Base-by-base conservation (phyloP, 2,888 invertebrate genomes). In the Horisme vitalbata region DNA sequence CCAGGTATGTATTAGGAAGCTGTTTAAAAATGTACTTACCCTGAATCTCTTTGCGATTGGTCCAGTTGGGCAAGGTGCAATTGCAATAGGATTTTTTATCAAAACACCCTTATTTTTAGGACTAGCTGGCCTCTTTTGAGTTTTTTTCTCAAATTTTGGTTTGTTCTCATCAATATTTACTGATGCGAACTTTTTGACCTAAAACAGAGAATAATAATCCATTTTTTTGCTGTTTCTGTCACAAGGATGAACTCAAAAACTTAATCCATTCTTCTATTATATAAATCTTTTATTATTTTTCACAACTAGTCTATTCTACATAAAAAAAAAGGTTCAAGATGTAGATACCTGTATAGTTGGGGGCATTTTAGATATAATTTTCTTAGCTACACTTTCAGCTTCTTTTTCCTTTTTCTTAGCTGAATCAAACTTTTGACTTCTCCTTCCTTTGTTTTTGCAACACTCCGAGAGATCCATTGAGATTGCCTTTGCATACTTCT, bases 141-240 rank as follows among this genome's bases (percentile, higher is more conserved):
- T 44, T 57, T 82, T 87, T 56, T 77, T 86, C 2, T 84, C 82
- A 12, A 18, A 9, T 61, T 72, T 78, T 4, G 49, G 33, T 13
- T 60, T 31, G 6, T 30, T 5, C 0, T 84, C 83, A 23, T 83
- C 82, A 21, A 65, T 7, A 65, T 65, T 74, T 1, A 88, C 79
- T 3, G 86, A 77, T 32, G 89, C 89, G 76, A 89, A 89, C 52
- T 89, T 88, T 63, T 87, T 89, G 0, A 89, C 89, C 88, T 87
- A 47, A n/a, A 66, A 64, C 45, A 26, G 7, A 63, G 63, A 43
- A 27, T 18, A 18, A 18, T 18, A n/a, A n/a, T n/a, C n/a, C n/a
- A n/a, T n/a, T n/a, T n/a, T n/a, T n/a, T n/a, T n/a, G n/a, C n/a
- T n/a, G n/a, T n/a, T n/a, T n/a, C n/a, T n/a, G n/a, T n/a, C n/a